Evolutionary conservation across 2,113 vertebrate genomes (phyloP), one percentile per base, ranked within the genome.

Genomic region (Coryphaenoides rupestris): DNA sequence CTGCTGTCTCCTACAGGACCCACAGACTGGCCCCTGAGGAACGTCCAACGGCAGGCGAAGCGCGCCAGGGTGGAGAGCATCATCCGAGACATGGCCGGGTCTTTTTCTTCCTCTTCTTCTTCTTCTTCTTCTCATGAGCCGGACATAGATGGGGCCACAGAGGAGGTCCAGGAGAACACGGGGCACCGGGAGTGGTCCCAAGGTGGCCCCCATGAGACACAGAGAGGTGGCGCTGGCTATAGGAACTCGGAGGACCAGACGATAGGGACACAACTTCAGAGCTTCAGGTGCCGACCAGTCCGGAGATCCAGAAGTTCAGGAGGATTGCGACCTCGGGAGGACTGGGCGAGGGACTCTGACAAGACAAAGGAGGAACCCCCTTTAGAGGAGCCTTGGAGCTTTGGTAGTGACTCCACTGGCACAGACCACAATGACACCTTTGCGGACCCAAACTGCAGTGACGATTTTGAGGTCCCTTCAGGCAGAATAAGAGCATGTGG

Each of bases 11-110:
- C 72, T 21, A 67, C 76, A 61, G 55, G 65, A 54, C 65, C 71
- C 13, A 22, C 57, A 0, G 83, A 90, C 12, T 85, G 89, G 67
- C 78, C 85, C 57, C 22, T 78, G 0, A 68, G 81, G 21, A 88
- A 89, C 19, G 89, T 92, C 21, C 15, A n/a, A n/a, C n/a, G 89
- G 65, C 88, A 50, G 73, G 94, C 92, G 9, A 98, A 98, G 80
- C 85, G 93, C 16, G 93, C 94, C 60, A 90, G 95, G 66, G 96
- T 98, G 45, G 95, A 98, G 77, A 95, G 93, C 70, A 96, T 96
- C 61, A 85, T 96, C 75, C 91, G 72, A 77, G 90, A 93, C 68
- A 96, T 96, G 90, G 90, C 72, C 17, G 66, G 89, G 53, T 86
- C 87, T 58, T n/a, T n/a, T n/a, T n/a, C n/a, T n/a, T n/a, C n/a